Conservation (phyloP, 1,140 invertebrate species). For the Nymphalis io region DNA sequence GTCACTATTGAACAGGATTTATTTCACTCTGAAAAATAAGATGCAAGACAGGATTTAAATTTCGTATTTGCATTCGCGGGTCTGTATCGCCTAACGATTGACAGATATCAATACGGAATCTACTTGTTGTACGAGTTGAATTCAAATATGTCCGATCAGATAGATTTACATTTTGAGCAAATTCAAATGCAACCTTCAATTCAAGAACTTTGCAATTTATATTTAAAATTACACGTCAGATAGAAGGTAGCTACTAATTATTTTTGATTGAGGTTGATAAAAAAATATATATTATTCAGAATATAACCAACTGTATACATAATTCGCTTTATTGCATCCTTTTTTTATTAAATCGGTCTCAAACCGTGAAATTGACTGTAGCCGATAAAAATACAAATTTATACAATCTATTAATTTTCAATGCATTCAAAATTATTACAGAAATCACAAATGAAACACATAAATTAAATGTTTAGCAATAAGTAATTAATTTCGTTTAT, state of each 20-base stretch:
- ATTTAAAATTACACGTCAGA: background rate
- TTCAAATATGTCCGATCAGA: slow-evolving; percentile 31
- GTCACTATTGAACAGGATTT: background rate
- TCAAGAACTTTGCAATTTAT: slow-evolving; percentile 2
- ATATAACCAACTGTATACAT: too few relatives aligned
- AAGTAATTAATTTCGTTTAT: slow-evolving; percentile 14
- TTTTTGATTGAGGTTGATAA: background rate
- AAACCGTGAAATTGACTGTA: background rate
- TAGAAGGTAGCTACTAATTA: background rate
- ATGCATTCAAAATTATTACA: background rate
- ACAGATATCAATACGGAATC: slow-evolving; percentile 56
- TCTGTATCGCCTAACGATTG: slow-evolving; percentile 43
- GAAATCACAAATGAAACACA: background rate
- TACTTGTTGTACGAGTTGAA: slow-evolving; percentile 21
- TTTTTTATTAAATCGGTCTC: too few relatives aligned
- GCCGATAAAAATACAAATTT: background rate
- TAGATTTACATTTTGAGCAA: slow-evolving; percentile 17
- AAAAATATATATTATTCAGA: background rate
- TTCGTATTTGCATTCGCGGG: slow-evolving; percentile 49
- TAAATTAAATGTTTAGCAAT: slow-evolving; percentile 13
- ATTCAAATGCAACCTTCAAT: background rate
- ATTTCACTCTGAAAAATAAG: slow-evolving; percentile 9
- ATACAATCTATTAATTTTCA: slow-evolving; percentile 3
- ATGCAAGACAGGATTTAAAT: slow-evolving; percentile 22
- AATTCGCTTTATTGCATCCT: too few relatives aligned